phyloP scores from a whole-genome alignment of 30 jellyfish, hydroid and myxozoan species.

The Hydractinia echinata region DNA sequence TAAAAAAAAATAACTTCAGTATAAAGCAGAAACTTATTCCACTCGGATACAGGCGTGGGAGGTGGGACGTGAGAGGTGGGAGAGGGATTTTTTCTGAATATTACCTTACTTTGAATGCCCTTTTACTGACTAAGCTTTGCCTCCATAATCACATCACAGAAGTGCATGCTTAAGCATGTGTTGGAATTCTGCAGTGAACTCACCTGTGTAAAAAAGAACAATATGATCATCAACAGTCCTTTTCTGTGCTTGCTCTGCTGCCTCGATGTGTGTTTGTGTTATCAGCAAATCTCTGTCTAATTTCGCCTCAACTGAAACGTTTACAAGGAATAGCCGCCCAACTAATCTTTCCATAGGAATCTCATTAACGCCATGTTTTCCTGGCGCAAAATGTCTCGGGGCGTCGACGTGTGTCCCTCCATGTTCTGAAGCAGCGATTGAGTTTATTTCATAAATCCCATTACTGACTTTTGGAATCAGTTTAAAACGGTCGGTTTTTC shows the following conservation, averaged over 20 bases:
- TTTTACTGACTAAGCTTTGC: too few relatives aligned
- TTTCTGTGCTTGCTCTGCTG: slow-evolving; percentile 49
- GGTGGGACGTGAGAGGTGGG: too few relatives aligned
- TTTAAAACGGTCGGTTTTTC: neutral
- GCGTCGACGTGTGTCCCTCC: slow-evolving; percentile 90
- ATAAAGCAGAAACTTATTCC: too few relatives aligned
- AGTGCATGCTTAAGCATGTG: neutral
- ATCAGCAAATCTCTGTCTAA: slow-evolving; percentile 40
- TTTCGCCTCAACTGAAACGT: slow-evolving; percentile 45
- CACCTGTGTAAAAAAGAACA: slow-evolving; percentile 68
- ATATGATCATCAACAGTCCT: slow-evolving; percentile 39
- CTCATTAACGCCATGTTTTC: slow-evolving; percentile 48
- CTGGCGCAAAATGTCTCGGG: slow-evolving; percentile 72
- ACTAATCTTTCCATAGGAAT: slow-evolving; percentile 52
- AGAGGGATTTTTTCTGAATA: neutral
- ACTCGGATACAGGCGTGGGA: too few relatives aligned
- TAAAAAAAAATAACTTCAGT: too few relatives aligned
- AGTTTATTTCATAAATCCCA: slow-evolving; percentile 53
- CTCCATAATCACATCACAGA: slow-evolving; percentile 1
- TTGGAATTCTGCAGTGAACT: neutral
- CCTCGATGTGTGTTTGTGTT: slow-evolving; percentile 36
- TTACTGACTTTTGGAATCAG: neutral
- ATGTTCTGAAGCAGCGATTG: slow-evolving; percentile 69
- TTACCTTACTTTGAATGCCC: neutral
- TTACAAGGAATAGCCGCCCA: slow-evolving; percentile 47